Evolutionary conservation across 2,888 invertebrate genomes (phyloP), one percentile per base, ranked within the genome.

Genomic region (Euclidia mi): DNA sequence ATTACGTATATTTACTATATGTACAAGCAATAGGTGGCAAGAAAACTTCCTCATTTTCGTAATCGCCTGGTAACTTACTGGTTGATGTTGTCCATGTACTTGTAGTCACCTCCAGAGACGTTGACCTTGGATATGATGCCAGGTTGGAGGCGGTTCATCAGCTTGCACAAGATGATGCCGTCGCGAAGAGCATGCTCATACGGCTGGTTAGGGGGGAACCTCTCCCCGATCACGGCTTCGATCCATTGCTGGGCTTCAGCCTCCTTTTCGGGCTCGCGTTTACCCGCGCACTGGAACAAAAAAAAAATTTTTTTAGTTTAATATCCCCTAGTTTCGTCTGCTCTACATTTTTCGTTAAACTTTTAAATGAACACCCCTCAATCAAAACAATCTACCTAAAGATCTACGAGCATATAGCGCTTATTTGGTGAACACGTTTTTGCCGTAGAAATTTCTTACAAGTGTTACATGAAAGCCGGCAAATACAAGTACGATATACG

Each of bases 11-110:
- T 25, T 6, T 25, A 25, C 4, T 1, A 0, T 3, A 25, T 25
- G 2, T 25, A 0, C 3, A 25, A 25, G 6, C 4, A 25, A 25
- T 3, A 3, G 2, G 1, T 25, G 4, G 6, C 7, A 6, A 25
- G 20, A 3, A 25, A 25, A 4, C 20, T 6, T 25, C 20, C 7
- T 25, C 20, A 25, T 25, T 25, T 3, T 3, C 20, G 7, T 10
- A 18, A 12, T n/a, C 14, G 10, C 1, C 2, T 25, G 10, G 17
- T 29, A 55, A 96, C 97, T 95, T 87, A 99, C 97, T 97, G 97
- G 90, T 96, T 97, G 60, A 99, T 97, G 85, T 99, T 99, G 85
- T 99, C 99, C 98, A 99, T 99, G 95, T 98, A 97, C 85, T 98
- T 99, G 95, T 99, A 99, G 81, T 98, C 98, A 2, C 98, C 98